Conservation (phyloP, 64 coral and sea anemone species). For the Orbicella faveolata region DNA sequence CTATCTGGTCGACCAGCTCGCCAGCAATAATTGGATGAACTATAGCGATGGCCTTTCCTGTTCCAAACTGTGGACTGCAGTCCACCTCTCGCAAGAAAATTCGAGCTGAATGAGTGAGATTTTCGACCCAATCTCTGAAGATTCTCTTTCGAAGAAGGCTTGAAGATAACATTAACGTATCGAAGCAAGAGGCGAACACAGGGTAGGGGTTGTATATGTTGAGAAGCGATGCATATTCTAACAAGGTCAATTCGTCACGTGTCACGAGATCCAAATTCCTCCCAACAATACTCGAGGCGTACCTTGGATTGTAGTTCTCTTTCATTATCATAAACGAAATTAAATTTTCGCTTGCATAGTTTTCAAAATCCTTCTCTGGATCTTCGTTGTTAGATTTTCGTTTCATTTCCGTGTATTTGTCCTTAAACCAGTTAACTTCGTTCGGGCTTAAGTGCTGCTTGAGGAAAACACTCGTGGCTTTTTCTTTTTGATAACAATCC, state of each 20-base stretch:
- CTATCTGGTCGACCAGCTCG: constrained; percentile 23
- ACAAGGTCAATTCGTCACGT: constrained; percentile 24
- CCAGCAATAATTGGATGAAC: constrained; percentile 50
- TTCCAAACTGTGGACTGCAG: constrained; percentile 21
- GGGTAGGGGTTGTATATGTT: constrained; percentile 35
- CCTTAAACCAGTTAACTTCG: constrained; percentile 59
- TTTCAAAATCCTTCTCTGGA: constrained; percentile 51
- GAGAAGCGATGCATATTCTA: constrained; percentile 45
- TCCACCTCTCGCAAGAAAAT: constrained; percentile 53
- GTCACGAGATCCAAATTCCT: constrained; percentile 36
- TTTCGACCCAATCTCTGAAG: constrained; percentile 47
- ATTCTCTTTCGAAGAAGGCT: constrained; percentile 12
- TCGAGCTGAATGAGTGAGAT: constrained; percentile 48
- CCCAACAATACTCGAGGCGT: constrained; percentile 38
- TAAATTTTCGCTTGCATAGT: constrained; percentile 41
- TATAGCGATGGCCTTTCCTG: constrained; percentile 61
- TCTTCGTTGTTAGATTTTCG: neutral
- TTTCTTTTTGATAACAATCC: neutral
- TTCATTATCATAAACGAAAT: constrained; percentile 80
- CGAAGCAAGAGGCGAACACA: constrained; percentile 55
- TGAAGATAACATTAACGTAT: constrained; percentile 47
- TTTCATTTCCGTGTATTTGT: constrained; percentile 43
- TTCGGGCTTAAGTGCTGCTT: constrained; percentile 11
- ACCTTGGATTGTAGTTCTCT: constrained; percentile 63
- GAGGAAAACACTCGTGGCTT: constrained; percentile 8